Evolutionary conservation across 1,140 invertebrate genomes (phyloP), one percentile per base, ranked within the genome.

Genomic region (Lutraria rhynchaena): DNA sequence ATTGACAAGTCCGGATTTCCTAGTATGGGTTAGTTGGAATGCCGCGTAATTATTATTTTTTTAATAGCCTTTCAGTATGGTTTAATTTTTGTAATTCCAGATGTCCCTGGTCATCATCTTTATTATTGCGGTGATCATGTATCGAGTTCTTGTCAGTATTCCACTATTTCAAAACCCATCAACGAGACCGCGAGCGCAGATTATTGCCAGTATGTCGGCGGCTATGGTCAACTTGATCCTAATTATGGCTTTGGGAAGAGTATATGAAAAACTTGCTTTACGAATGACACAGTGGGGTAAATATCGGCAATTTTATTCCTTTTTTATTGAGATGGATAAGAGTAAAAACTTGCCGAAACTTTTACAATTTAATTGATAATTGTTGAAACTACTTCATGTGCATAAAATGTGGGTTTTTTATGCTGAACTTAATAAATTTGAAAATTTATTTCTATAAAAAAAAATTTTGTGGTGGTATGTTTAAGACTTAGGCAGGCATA

Each of bases 201-300:
- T 94, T 13, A 95, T 96, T 78, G 95, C 96, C 35, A 94, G 94
- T 70, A 91, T 96, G 63, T 94, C 95, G 4, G 95, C 95, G 4
- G 95, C 95, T 22, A 91, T 96, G 19, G 95, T 96, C 57, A 96
- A 96, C 92, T 92, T 96, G 60, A 93, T 95, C 44, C 90, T 95
- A 61, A 95, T 95, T 83, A 94, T 95, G 94, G 91, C 91, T 9
- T 92, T 95, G 83, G 94, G 94, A 4, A 90, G 93, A 95, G 94
- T 99, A 44, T 99, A 99, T 88, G 95, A 95, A 84, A 96, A 95
- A 91, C 90, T 98, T 49, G 98, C 98, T 0, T 95, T 97, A 87
- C 97, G 96, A 92, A 94, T 99, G 49, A 99, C 98, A 0, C 97
- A 99, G 93, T 94, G 98, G 91, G 95, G 94, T 95, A 89, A 88